A percentile compares a stretch with the other conserved stretches of the same genome.
Conservation (phyloP, 2,113 vertebrate species). For the Cyprinodon variegatus region DNA sequence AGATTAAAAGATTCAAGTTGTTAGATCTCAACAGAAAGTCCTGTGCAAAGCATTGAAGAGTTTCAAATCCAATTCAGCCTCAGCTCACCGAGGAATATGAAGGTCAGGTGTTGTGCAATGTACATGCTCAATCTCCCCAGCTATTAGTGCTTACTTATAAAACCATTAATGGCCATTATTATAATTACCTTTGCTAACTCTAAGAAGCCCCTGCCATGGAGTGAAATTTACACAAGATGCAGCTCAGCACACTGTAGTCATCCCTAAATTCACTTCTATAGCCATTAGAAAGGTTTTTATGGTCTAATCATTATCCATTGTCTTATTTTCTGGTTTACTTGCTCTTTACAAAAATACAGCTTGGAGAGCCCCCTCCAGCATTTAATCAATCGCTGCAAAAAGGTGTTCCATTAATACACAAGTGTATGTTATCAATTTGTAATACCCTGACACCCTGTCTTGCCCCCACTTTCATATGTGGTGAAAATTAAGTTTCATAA, state of each 20-base stretch:
- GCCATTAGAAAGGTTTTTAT: constrained; percentile 35
- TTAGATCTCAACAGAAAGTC: constrained; percentile 34
- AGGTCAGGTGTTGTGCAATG: constrained; percentile 64
- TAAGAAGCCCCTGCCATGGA: constrained; percentile 35
- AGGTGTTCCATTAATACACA: constrained; percentile 79
- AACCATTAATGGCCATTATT: constrained; percentile 73
- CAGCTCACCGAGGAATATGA: constrained; percentile 52
- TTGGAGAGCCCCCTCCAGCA: constrained; percentile 67
- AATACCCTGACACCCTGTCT: constrained; percentile 30
- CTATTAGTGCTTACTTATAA: constrained; percentile 72
- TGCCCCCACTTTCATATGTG: neutral
- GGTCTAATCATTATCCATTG: constrained; percentile 14
- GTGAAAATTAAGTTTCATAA: constrained; percentile 57
- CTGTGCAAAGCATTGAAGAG: constrained; percentile 15
- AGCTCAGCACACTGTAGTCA: neutral
- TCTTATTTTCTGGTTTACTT: constrained; percentile 69
- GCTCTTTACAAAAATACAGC: constrained; percentile 65
- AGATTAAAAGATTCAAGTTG: constrained; percentile 42
- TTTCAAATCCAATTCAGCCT: constrained; percentile 28
- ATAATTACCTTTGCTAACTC: constrained; percentile 67
- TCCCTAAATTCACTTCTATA: constrained; percentile 21
- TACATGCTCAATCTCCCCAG: constrained; percentile 49
- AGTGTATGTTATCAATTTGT: constrained; percentile 77
- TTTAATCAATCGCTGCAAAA: constrained; percentile 73
- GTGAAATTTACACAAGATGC: constrained; percentile 47